Evolutionary conservation across 35 echinoderm and acorn worm species (phyloP), one percentile per base, ranked within the genome.

Genomic region (Patiria miniata): DNA sequence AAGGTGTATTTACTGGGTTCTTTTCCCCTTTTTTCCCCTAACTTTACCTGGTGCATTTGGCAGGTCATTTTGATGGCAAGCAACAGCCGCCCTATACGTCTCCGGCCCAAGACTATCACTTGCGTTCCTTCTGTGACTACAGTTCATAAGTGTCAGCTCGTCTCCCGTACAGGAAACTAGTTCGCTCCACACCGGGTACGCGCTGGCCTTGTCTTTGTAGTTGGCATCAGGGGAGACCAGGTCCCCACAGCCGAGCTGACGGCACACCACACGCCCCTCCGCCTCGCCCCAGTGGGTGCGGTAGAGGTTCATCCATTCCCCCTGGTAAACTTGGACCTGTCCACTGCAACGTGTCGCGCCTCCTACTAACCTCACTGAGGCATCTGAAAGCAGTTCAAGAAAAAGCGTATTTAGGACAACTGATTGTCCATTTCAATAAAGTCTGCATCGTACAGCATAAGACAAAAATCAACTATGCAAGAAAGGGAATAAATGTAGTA

Each of bases 271-370:
- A 1, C 26, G 65, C 0, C 65, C 65, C 65, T 73, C 65, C 2
- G 65, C 26, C n/a, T 28, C 2, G 29, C 26, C 65, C 65, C 65
- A 73, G 65, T 73, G 23, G 65, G 65, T 23, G 65, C 65, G 65
- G 65, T 34, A 73, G 14, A 73, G 19, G 1, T 26, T 32, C 19
- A 73, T 14, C 65, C 65, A 73, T 73, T 26, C 34, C 26, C 34
- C 65, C 26, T 28, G 65, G 65, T 73, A 32, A 34, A 73, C 34
- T 34, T 73, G 65, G 65, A 73, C 65, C 65, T 73, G 65, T 12
- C 65, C 65, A 10, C 65, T 73, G 65, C 65, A 73, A 34, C 65
- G 29, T 8, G 65, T 73, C 2, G n/a, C 65, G 14, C 65, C 65
- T 18, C 65, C 65, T 73, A 23, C 14, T 23, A 73, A 23, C 34